These are phyloP conservation scores for Diprion similis DNA, from an alignment of 1,140 invertebrate species.

Conservation along the genomic window DNA sequence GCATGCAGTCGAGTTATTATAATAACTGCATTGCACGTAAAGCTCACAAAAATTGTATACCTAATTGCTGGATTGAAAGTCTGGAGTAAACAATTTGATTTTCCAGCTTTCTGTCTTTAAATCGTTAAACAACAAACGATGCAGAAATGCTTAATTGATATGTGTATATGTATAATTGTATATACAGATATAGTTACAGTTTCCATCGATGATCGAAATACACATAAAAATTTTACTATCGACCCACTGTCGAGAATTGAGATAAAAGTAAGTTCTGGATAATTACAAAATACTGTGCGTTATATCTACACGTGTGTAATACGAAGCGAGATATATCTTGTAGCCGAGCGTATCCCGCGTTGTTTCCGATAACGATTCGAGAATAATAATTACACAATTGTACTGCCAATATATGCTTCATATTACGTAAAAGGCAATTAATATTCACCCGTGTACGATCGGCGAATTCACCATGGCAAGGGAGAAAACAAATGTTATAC, in stretches of 20 bases:
- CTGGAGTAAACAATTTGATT: too few relatives aligned
- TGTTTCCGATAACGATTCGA: neutral
- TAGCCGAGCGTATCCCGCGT: neutral
- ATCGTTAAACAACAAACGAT: too few relatives aligned
- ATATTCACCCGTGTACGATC: neutral
- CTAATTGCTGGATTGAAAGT: too few relatives aligned
- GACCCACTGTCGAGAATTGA: neutral
- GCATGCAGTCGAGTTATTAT: too few relatives aligned
- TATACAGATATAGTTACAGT: neutral
- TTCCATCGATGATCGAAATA: neutral
- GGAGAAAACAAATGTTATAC: neutral
- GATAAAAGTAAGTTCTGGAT: neutral
- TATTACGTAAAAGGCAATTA: neutral
- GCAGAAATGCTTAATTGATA: too few relatives aligned
- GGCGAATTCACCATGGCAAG: neutral
- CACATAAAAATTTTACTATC: neutral
- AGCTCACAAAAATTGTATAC: too few relatives aligned
- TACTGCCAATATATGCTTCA: neutral
- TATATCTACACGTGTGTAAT: neutral
- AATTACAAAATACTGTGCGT: neutral
- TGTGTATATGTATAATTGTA: neutral
- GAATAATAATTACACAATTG: neutral
- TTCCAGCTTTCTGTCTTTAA: too few relatives aligned
- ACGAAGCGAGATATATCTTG: neutral
- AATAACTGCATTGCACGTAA: too few relatives aligned